Base-by-base conservation (phyloP, 2,888 invertebrate genomes). In the Leptinotarsa haldemani region DNA sequence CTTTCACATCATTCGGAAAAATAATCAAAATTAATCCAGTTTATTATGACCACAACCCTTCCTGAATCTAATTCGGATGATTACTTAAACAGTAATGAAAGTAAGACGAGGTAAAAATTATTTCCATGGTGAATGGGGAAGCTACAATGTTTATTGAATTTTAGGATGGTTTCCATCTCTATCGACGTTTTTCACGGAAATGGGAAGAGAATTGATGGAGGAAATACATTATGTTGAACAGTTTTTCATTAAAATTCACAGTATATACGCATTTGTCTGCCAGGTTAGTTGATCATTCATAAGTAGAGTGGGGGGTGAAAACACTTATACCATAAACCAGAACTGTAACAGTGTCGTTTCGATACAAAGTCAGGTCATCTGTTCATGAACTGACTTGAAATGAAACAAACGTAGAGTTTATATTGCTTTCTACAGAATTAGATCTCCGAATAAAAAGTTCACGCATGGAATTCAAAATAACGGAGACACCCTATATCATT, bases 191-290 rank as follows among this genome's bases (percentile, higher is more conserved):
- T 30, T 80, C 64, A 30, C 73, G 16, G 74, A 67, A 52, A n/a
- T 81, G 46, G 77, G 69, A 64, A 53, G 64, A 20, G 80, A 79
- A 74, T 70, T 84, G 20, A 78, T 83, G 74, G 80, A 81, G 70
- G 86, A 86, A 80, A 80, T 87, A 40, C 83, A 85, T 65, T 82
- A 81, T 69, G 81, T 85, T 75, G 87, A 87, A 77, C 84, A 82
- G 65, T 81, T 86, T 74, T 85, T 86, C 74, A 84, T 87, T 40
- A 84, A 82, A 75, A 81, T 86, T 78, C 81, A 83, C 61, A 83
- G 82, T 71, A 81, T 87, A 69, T 87, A 86, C 73, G 80, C 84
- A 4, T 85, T 87, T 72, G 81, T 84, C 46, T 86, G 85, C 56
- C 87, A 87, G 83, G 87, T 87, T 82, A 80, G 81, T 63, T 15